A percentile compares a stretch with the other conserved stretches of the same genome.
These are phyloP conservation scores for Stercorarius parasiticus DNA, from an alignment of 2,113 vertebrate species.

Conservation along the genomic window DNA sequence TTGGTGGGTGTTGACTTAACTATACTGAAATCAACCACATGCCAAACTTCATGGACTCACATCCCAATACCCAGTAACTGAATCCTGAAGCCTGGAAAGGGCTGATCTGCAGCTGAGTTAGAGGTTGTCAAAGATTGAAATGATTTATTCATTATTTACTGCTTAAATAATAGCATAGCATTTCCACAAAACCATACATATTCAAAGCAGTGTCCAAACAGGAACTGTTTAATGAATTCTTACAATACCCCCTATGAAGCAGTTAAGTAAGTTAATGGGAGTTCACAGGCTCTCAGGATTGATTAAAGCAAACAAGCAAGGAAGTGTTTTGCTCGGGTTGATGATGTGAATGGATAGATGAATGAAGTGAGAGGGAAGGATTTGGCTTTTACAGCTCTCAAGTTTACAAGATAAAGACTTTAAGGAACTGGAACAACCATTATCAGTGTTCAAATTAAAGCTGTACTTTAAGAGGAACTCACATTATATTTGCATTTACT, in stretches of 20 bases:
- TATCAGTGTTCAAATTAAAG: neutral
- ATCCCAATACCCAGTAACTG: neutral
- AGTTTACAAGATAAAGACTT: neutral
- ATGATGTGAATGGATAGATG: neutral
- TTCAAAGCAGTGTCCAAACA: constrained; percentile 45
- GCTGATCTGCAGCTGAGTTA: neutral
- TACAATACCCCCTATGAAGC: constrained; percentile 22
- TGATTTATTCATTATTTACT: neutral
- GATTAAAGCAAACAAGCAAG: constrained; percentile 50
- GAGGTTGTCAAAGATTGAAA: neutral
- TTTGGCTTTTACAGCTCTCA: neutral
- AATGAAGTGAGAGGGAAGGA: constrained; percentile 23
- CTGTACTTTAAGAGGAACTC: neutral
- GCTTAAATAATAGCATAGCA: neutral
- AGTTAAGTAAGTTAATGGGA: constrained; percentile 47
- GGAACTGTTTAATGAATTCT: constrained; percentile 58
- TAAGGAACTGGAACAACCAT: neutral
- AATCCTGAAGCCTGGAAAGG: neutral
- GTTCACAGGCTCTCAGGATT: constrained; percentile 45
- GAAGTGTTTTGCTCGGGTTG: neutral
- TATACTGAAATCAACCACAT: neutral
- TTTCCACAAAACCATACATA: neutral
- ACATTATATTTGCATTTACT: neutral
- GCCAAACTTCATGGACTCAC: neutral
- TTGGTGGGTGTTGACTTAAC: neutral